Evolutionary conservation across 2,888 invertebrate species (phyloP).

Genomic region (Scaptomyza parva): DNA sequence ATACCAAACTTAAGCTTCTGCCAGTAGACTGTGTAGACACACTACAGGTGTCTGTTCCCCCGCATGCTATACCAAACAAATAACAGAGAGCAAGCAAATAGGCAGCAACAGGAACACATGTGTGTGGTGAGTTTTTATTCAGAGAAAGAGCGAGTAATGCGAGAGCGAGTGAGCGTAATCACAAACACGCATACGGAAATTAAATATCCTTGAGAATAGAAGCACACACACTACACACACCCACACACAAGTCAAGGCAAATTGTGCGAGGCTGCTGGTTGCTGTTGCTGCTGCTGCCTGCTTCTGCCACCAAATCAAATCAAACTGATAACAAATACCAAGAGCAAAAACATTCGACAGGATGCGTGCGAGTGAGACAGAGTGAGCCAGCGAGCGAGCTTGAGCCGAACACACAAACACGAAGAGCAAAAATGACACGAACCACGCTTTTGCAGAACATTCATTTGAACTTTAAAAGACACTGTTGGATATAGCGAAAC

Average conservation of each 20-base stretch:
- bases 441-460: conserved; percentile 23
- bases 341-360: conserved; percentile 16
- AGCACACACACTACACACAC: conserved; percentile 24
- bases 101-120: conserved; percentile 36
- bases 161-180: conserved; percentile 17
- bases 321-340: conserved; percentile 73
- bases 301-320: conserved; percentile 65
- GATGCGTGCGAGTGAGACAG: conserved; percentile 39
- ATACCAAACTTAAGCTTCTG: conserved; percentile 29
- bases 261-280: conserved; percentile 69
- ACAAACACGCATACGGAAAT: conserved; percentile 14
- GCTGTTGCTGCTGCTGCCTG: conserved; percentile 21
- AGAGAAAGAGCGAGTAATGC: background rate
- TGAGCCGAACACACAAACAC: background rate
- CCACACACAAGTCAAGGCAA: conserved; percentile 65
- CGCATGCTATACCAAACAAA: conserved; percentile 31
- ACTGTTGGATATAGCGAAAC: conserved; percentile 58
- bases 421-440: conserved; percentile 27
- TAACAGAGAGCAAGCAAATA: conserved; percentile 48
- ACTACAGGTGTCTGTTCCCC: conserved; percentile 59
- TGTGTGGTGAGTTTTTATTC: conserved; percentile 40
- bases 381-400: background rate
- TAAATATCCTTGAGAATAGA: conserved; percentile 61
- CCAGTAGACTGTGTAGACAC: conserved; percentile 35
- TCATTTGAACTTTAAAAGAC: conserved; percentile 31